Evolutionary conservation across 2,797 vertebrate genomes (phyloP).

Genomic region (Cossypha polioptera): DNA sequence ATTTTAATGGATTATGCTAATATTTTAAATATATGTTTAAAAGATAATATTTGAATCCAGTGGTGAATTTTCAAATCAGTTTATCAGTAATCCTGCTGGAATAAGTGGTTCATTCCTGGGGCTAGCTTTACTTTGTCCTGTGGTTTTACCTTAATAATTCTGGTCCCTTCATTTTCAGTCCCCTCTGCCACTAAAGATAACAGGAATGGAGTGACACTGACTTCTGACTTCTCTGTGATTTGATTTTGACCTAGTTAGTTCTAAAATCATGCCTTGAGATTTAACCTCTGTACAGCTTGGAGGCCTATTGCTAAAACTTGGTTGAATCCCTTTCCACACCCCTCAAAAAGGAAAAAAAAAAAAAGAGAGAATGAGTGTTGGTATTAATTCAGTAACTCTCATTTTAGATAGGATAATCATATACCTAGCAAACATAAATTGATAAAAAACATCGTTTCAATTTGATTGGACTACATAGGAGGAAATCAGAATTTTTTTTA

Average conservation of each 20-base stretch:
- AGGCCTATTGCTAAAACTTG: background rate
- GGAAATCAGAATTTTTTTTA: background rate
- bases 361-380: background rate
- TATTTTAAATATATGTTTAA: background rate
- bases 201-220: background rate
- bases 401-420: background rate
- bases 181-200: background rate
- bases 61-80: background rate
- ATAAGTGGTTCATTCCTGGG: background rate
- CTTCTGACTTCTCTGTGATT: background rate
- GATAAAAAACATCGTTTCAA: background rate
- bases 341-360: too few species aligned
- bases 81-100: background rate
- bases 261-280: background rate
- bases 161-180: background rate
- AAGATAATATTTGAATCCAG: background rate
- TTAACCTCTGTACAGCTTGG: background rate
- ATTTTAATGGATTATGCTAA: background rate
- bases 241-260: background rate
- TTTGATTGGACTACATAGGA: background rate
- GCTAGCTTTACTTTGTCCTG: background rate
- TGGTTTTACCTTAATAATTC: background rate
- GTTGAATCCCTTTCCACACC: background rate
- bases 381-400: background rate
- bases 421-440: background rate